These are phyloP conservation scores for Diarsia dahlii DNA, from an alignment of 2,888 invertebrate species.

Conservation along the genomic window DNA sequence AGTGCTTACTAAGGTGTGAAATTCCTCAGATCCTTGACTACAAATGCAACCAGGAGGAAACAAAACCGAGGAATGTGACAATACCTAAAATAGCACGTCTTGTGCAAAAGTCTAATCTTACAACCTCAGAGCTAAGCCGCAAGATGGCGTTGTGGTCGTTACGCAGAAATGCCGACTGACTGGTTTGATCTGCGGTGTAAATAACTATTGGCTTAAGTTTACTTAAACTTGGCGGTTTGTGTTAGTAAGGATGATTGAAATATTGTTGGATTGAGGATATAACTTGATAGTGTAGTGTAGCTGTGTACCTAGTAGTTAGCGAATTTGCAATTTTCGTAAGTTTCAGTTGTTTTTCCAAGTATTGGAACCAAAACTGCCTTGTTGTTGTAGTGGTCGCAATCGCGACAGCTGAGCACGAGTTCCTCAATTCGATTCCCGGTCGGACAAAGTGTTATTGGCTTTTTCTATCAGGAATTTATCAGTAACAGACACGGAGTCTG, in stretches of 20 bases:
- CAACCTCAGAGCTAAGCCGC: conserved; percentile 44
- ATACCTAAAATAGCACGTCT: conserved; percentile 39
- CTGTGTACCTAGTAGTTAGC: too few species aligned
- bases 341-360: too few species aligned
- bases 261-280: background rate
- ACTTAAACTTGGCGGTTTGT: background rate
- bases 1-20: background rate
- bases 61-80: conserved; percentile 41
- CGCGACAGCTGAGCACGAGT: too few species aligned
- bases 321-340: too few species aligned
- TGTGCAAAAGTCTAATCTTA: conserved; percentile 45
- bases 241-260: background rate
- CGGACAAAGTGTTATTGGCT: too few species aligned
- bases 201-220: conserved; percentile 23
- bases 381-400: too few species aligned
- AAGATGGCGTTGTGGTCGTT: conserved; percentile 48
- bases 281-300: background rate
- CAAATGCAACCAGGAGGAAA: conserved; percentile 29
- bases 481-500: too few species aligned
- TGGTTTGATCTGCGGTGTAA: conserved; percentile 54
- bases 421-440: too few species aligned
- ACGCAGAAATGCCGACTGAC: conserved; percentile 60
- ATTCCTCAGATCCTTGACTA: conserved; percentile 24
- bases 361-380: too few species aligned
- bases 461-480: too few species aligned